Evolutionary conservation across 1,140 invertebrate genomes (phyloP), one percentile per base, ranked within the genome.

Genomic region (Elysia chlorotica): DNA sequence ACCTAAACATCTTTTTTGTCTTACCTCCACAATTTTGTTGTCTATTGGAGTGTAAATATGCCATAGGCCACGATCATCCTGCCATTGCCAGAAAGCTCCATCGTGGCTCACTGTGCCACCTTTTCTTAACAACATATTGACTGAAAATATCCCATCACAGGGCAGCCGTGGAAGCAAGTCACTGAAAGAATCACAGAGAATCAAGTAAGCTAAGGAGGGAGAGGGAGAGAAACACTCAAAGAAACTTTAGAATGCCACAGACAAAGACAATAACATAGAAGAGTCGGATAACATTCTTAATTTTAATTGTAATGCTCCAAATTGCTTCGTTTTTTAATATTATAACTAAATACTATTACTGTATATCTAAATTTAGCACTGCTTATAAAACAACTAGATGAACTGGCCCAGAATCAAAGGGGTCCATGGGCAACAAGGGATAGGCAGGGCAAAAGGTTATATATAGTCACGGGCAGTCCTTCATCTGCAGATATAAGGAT

Each of bases 81-180:
- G 91, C 96, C 96, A 98, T 87, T 97, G 96, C 97, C 97, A 99
- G 74, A 93, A 91, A 1, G 96, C 94, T 71, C 83, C 80, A 73
- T 86, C 85, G 3, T 79, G 73, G 63, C 78, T 79, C 37, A 80
- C 69, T 35, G 79, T 75, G 0, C 90, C 87, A 82, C 89, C 92
- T 83, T 92, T 91, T 87, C 94, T 93, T 66, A 98, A 89, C 81
- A 96, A 90, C 57, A 91, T 90, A 89, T 99, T 96, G 74, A 98
- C 95, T 67, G 93, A 90, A 89, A 99, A 99, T 78, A 99, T 93
- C 17, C 96, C 96, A 87, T 98, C 95, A 6, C 92, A 92, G 0
- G 97, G 97, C 76, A 99, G 89, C 23, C 93, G 92, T 25, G 97
- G 97, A 94, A 99, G 96, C 65, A 99, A 88, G 89, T 99, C 96